These are phyloP conservation scores for Sebastolobus altivelis DNA, from an alignment of 2,797 vertebrate species.

Conservation along the genomic window DNA sequence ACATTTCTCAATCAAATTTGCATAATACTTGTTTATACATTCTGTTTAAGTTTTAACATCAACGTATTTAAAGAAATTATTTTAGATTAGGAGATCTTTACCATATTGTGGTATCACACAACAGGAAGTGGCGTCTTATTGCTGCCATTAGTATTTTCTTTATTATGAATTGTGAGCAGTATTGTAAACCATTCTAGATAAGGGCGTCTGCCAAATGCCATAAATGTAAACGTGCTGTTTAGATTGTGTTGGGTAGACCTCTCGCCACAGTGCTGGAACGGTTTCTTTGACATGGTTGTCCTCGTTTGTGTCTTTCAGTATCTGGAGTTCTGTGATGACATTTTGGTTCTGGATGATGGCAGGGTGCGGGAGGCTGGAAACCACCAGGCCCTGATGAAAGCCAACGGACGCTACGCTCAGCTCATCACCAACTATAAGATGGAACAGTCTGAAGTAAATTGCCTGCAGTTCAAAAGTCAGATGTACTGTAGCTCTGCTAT, in stretches of 20 bases:
- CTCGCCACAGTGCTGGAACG: neutral
- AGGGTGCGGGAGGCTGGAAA: slow-evolving; percentile 85
- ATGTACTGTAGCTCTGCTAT: neutral
- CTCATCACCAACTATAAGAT: slow-evolving; percentile 83
- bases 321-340: slow-evolving; percentile 89
- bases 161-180: neutral
- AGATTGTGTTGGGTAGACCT: neutral
- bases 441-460: slow-evolving; percentile 81
- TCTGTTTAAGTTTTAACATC: no score
- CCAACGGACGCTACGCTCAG: slow-evolving; percentile 82
- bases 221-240: no score
- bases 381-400: slow-evolving; percentile 82
- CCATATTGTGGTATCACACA: neutral
- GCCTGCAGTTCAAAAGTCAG: neutral
- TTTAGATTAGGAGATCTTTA: no score
- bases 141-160: neutral
- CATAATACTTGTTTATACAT: neutral
- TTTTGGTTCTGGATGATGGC: slow-evolving; percentile 87
- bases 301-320: slow-evolving; percentile 76
- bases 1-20: neutral
- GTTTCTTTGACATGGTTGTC: neutral
- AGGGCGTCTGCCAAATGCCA: neutral
- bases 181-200: neutral
- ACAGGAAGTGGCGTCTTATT: neutral
- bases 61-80: no score